These are phyloP conservation scores for Brachyptera risi DNA, from an alignment of 2,888 invertebrate species.

Conservation along the genomic window DNA sequence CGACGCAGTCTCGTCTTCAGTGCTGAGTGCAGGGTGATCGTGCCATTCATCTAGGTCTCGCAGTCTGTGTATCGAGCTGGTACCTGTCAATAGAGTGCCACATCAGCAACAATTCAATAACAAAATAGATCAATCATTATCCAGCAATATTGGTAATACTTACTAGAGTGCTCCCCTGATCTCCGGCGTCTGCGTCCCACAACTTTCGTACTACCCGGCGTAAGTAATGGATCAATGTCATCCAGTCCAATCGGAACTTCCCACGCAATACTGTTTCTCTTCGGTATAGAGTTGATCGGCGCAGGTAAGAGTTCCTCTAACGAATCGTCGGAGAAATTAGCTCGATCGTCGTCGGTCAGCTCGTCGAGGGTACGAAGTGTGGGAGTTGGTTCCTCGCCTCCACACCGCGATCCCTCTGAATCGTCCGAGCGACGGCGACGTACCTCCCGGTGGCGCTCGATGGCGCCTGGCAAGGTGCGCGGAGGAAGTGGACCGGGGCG, in stretches of 20 bases:
- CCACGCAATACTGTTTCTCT: constrained; percentile 82
- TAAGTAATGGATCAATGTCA: constrained; percentile 63
- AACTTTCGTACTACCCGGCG: constrained; percentile 66
- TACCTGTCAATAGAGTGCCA: constrained; percentile 49
- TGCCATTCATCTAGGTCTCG: constrained; percentile 70
- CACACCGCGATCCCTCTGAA: constrained; percentile 39
- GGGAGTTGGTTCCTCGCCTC: constrained; percentile 45
- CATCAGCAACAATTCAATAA: no score
- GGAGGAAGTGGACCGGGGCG: constrained; percentile 50
- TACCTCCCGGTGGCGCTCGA: constrained; percentile 76
- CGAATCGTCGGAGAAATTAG: constrained; percentile 79
- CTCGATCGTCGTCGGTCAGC: constrained; percentile 72
- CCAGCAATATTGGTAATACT: no score
- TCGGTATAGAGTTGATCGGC: constrained; percentile 51
- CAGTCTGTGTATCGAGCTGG: constrained; percentile 61
- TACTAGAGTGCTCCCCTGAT: constrained; percentile 49
- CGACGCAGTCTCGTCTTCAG: constrained; percentile 61
- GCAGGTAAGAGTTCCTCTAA: constrained; percentile 71
- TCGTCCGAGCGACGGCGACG: constrained; percentile 53
- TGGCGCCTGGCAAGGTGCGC: constrained; percentile 63
- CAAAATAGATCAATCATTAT: no score
- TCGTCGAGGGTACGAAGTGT: constrained; percentile 67
- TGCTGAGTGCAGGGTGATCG: constrained; percentile 63
- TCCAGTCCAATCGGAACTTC: constrained; percentile 67
- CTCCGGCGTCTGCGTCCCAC: constrained; percentile 47